Conservation (phyloP, 1,140 invertebrate species). For the Zaprionus davidi region DNA sequence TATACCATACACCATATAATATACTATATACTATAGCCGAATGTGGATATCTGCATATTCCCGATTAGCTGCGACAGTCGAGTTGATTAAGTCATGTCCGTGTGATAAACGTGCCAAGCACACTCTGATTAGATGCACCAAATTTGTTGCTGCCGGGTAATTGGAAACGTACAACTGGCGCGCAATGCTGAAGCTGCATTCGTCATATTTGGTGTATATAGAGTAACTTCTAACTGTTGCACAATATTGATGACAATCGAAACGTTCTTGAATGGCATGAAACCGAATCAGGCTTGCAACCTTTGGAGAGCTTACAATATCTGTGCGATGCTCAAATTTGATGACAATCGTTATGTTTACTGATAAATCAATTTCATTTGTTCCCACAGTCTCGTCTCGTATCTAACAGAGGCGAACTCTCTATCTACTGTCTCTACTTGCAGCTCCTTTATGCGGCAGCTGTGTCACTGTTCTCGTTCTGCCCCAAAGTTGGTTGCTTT, state of each 20-base stretch:
- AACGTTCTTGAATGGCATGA: neutral
- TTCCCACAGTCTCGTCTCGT: neutral
- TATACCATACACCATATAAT: neutral
- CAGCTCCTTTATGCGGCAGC: neutral
- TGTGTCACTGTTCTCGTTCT: constrained; percentile 17
- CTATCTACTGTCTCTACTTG: neutral
- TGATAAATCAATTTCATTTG: neutral
- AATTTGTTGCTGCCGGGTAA: neutral
- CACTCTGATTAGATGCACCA: neutral
- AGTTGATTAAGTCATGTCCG: constrained; percentile 8
- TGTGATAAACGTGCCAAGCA: constrained; percentile 1
- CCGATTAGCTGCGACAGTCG: constrained; percentile 1
- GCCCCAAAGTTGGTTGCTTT: constrained; percentile 10
- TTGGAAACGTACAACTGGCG: neutral
- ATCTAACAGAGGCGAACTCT: neutral
- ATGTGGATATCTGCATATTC: neutral
- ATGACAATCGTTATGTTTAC: neutral
- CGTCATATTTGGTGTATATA: neutral
- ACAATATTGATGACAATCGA: neutral
- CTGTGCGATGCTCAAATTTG: neutral
- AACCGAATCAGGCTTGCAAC: neutral
- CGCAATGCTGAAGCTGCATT: neutral
- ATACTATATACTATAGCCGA: neutral
- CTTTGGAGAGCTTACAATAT: neutral
- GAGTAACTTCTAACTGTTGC: neutral